Conservation (phyloP, 2,888 invertebrate species). For the Callyntrura sp. region DNA sequence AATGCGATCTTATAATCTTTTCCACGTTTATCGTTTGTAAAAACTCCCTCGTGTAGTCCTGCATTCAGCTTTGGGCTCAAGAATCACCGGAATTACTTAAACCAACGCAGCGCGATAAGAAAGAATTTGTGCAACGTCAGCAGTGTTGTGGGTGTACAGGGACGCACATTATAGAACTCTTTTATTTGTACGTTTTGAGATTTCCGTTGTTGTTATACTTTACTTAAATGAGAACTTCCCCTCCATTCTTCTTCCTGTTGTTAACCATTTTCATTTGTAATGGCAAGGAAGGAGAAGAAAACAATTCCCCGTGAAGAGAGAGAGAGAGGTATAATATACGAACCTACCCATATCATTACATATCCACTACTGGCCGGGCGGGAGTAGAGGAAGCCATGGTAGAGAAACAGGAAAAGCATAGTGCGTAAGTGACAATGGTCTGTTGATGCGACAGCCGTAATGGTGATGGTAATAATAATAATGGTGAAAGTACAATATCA, state of each 20-base stretch:
- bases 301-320: not conserved
- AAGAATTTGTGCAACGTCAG: not conserved
- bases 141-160: not conserved
- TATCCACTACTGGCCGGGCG: not conserved
- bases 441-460: constrained; percentile 72
- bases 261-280: constrained; percentile 60
- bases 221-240: constrained; percentile 73
- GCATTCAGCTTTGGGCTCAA: not conserved
- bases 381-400: not conserved
- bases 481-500: constrained; percentile 78
- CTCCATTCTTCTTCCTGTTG: constrained; percentile 44
- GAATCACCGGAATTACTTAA: not conserved
- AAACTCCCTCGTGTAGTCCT: no score
- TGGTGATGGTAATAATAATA: constrained; percentile 64
- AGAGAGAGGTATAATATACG: no score
- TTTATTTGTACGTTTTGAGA: constrained; percentile 49
- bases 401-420: constrained; percentile 40
- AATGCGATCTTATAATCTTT: no score
- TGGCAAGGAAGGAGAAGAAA: not conserved
- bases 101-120: not conserved
- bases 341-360: no score
- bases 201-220: constrained; percentile 62
- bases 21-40: not conserved
- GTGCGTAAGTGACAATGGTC: constrained; percentile 70
- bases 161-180: not conserved